These are phyloP conservation scores for Microcebus jonahi DNA, from an alignment of 2,113 vertebrate species.

Conservation along the genomic window DNA sequence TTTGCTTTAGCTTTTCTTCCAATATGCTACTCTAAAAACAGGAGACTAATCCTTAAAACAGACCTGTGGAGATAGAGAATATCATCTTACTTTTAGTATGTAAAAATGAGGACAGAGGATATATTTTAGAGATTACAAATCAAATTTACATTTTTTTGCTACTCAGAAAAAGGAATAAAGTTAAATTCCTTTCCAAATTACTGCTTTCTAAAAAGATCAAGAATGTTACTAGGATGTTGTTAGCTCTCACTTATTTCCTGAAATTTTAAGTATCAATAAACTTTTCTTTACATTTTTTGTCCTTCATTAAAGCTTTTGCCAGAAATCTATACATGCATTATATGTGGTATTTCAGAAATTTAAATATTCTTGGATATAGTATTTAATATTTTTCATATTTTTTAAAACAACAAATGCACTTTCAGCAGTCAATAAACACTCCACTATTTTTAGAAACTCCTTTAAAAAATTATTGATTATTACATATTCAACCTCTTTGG, in stretches of 20 bases:
- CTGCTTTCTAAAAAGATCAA: background rate
- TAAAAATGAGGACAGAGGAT: background rate
- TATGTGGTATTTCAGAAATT: background rate
- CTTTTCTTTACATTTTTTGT: background rate
- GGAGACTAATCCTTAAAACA: background rate
- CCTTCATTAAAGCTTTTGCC: background rate
- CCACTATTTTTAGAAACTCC: constrained; percentile 41
- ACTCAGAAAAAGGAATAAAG: background rate
- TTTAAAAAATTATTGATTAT: constrained; percentile 45
- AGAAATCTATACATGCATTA: background rate
- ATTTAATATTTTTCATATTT: background rate
- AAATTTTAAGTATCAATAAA: background rate
- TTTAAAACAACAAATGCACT: background rate
- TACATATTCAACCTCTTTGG: constrained; percentile 62
- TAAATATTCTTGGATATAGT: background rate
- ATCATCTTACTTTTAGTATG: background rate
- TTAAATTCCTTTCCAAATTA: background rate
- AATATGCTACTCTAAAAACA: background rate
- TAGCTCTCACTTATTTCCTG: background rate
- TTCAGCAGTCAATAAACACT: background rate
- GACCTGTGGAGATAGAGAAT: background rate
- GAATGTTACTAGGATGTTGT: background rate
- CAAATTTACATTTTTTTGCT: background rate
- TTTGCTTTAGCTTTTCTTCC: background rate
- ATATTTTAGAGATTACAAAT: background rate